Base-by-base conservation (phyloP, 2,888 invertebrate species). In the Drosophila fungiperda region DNA sequence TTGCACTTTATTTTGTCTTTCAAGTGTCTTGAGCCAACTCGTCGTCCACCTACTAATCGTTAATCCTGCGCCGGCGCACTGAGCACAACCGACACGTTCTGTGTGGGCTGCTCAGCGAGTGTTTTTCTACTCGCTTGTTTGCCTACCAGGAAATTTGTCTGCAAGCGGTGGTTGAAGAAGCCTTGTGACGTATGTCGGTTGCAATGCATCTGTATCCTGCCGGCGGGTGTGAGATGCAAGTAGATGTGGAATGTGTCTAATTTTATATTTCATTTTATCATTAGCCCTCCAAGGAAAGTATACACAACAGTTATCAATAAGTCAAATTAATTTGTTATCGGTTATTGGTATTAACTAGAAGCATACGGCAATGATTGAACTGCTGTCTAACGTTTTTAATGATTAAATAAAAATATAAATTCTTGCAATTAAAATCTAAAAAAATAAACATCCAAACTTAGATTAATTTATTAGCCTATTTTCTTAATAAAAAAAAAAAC, bases 31-130 rank as follows among this genome's bases (percentile, higher is more conserved):
- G 59, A 72, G 65, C 62, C 67, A 45, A 64, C 76, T 68, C 66
- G 71, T n/a, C 59, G 73, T 49, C 32, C 63, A 59, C 42, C 49
- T 61, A 61, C 73, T 78, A 91, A 90, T 90, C 90, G 67, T 89
- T 91, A 91, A 89, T 76, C 61, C 68, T 49, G 75, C 88, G 74
- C 79, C 64, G 68, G 78, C 91, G 91, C 88, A 42, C 11, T 69
- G 3, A 6, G 7, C 3, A 5, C 8, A 62, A 52, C 76, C 73
- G 75, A 7, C 62, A 12, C 50, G 62, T 70, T 71, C 32, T 73
- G 80, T 73, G 74, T 85, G 80, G 82, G 82, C 58, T 36, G 68
- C 35, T 58, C 12, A n/a, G 12, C 73, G 71, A 60, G 70, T 62
- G 57, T 23, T 55, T 45, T 23, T n/a, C 1, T 7, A 49, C 45